Evolutionary conservation across 2,888 invertebrate genomes (phyloP).

Genomic region (Taphrorychus bicolor): DNA sequence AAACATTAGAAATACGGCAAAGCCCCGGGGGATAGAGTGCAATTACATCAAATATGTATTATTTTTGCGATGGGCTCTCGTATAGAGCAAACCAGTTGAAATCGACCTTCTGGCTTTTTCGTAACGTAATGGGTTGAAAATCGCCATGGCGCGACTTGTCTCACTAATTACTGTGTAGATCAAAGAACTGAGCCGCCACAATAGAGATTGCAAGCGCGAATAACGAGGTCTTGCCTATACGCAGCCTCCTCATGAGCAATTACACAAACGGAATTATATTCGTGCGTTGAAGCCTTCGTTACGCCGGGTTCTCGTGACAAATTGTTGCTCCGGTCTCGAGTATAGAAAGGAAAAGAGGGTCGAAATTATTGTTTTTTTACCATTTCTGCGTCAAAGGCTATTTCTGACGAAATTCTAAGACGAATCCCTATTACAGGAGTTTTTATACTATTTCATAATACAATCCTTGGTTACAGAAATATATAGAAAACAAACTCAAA

Average conservation of each 20-base stretch:
- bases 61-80: not conserved
- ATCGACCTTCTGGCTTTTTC: slow-evolving; percentile 6
- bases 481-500: too few relatives aligned
- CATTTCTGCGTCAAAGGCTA: too few relatives aligned
- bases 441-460: too few relatives aligned
- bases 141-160: slow-evolving; percentile 36
- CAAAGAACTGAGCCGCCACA: slow-evolving; percentile 39
- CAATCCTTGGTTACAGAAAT: too few relatives aligned
- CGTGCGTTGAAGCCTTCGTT: slow-evolving; percentile 26
- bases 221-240: slow-evolving; percentile 27
- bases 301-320: not conserved
- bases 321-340: not conserved
- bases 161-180: slow-evolving; percentile 37
- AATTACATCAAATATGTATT: not conserved
- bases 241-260: slow-evolving; percentile 32
- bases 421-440: too few relatives aligned
- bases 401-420: too few relatives aligned
- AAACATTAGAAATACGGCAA: not conserved
- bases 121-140: slow-evolving; percentile 26
- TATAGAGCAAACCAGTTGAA: slow-evolving; percentile 10
- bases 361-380: too few relatives aligned
- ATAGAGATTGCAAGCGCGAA: slow-evolving; percentile 37
- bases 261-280: slow-evolving; percentile 33
- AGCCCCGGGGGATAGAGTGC: not conserved
- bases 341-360: not conserved